Evolutionary conservation across 1,140 invertebrate genomes (phyloP).

Genomic region (Bilobella aurantiaca): DNA sequence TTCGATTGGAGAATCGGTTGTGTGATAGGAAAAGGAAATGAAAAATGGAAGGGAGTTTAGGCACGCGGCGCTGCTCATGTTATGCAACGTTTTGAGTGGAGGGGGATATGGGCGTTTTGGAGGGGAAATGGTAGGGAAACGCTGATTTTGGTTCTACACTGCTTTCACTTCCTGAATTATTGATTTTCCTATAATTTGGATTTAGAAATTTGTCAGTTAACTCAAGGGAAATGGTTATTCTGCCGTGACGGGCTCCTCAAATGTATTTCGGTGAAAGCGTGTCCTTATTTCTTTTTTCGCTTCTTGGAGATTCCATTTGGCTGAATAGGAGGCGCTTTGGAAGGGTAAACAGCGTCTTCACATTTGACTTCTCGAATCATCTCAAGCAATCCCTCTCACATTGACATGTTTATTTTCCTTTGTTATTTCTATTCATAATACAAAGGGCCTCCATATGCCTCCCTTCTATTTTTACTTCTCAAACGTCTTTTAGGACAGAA

Average conservation of each 20-base stretch:
- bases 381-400: background rate
- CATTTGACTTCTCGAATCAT: background rate
- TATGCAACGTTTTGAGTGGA: background rate
- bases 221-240: background rate
- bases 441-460: background rate
- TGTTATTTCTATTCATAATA: background rate
- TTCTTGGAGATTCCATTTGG: background rate
- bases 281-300: background rate
- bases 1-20: too few relatives aligned
- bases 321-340: too few relatives aligned
- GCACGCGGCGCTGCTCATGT: too few relatives aligned
- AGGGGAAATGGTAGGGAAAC: background rate
- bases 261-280: background rate
- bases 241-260: background rate
- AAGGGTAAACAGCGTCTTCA: background rate
- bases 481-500: background rate
- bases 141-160: background rate
- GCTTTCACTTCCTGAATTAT: background rate
- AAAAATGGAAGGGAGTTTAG: too few relatives aligned
- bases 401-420: background rate
- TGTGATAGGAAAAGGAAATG: too few relatives aligned
- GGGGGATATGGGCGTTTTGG: background rate
- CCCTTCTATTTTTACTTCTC: background rate
- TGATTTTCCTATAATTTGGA: background rate
- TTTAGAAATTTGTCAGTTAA: background rate